Evolutionary conservation across 1,140 invertebrate species (phyloP).

Genomic region (Pseudomyrmex pallidus): DNA sequence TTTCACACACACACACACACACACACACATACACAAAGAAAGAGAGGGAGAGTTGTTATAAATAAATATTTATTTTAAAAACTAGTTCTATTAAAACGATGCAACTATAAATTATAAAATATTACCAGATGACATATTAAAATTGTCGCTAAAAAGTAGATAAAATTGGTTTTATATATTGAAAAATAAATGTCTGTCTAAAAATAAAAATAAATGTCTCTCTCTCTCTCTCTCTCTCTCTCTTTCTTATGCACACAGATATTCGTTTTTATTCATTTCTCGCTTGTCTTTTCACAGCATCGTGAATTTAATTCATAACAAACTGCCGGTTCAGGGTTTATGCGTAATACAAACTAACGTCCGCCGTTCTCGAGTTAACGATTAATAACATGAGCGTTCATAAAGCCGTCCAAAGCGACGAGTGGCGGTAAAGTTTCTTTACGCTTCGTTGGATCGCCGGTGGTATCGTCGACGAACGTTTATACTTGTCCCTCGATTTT

Average conservation of each 20-base stretch:
- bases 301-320: neutral
- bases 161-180: no score
- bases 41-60: neutral
- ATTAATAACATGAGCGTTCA: conserved; percentile 32
- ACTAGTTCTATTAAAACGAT: neutral
- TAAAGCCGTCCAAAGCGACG: conserved; percentile 9
- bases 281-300: neutral
- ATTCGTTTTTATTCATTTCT: no score
- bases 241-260: no score
- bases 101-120: neutral
- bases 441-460: conserved; percentile 31
- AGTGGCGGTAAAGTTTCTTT: conserved; percentile 33
- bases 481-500: conserved; percentile 49
- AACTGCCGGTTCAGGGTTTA: neutral
- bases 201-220: no score
- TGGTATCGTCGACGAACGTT: neutral
- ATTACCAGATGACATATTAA: neutral
- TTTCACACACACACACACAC: neutral
- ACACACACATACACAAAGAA: neutral
- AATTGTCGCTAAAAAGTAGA: neutral
- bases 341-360: neutral
- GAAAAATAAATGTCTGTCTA: no score
- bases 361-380: conserved; percentile 18
- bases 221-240: no score
- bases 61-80: conserved; percentile 8